A percentile compares a stretch with the other conserved stretches of the same genome.
Conservation (phyloP, 2,797 vertebrate genomes). For the Thaleichthys pacificus region DNA sequence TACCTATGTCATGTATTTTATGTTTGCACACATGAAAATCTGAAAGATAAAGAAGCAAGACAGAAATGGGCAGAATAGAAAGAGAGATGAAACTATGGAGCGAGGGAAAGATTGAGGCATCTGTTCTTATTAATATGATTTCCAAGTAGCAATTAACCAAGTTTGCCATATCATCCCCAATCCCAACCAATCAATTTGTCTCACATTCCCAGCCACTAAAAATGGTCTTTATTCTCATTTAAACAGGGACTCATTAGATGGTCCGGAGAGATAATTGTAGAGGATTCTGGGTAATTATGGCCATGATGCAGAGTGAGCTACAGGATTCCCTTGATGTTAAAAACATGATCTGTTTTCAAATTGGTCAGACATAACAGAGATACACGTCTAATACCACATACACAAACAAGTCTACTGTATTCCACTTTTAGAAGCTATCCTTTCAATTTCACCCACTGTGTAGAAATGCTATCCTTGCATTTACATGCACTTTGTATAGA, state of each 20-base stretch:
- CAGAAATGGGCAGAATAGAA: background rate
- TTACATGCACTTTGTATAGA: too few species aligned
- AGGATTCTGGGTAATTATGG: slow-evolving; percentile 58
- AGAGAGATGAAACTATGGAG: background rate
- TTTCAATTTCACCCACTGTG: too few species aligned
- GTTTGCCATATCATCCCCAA: slow-evolving; percentile 45
- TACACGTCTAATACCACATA: background rate
- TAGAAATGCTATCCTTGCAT: too few species aligned
- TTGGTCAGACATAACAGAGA: background rate
- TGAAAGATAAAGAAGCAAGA: background rate
- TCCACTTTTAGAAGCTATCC: too few species aligned
- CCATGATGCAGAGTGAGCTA: slow-evolving; percentile 38
- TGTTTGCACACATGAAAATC: background rate
- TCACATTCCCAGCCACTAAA: slow-evolving; percentile 47
- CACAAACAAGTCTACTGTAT: too few species aligned
- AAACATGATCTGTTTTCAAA: slow-evolving; percentile 6
- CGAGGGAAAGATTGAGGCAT: slow-evolving; percentile 41
- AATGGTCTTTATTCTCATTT: slow-evolving; percentile 55
- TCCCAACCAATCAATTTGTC: slow-evolving; percentile 50
- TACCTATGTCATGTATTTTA: too few species aligned
- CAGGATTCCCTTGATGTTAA: slow-evolving; percentile 32
- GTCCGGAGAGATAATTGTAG: slow-evolving; percentile 50
- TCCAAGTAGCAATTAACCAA: slow-evolving; percentile 61
- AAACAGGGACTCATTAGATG: slow-evolving; percentile 58
- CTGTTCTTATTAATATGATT: slow-evolving; percentile 66